These are phyloP conservation scores for Ridgeia piscesae DNA, from an alignment of 1,140 invertebrate genomes.

Conservation along the genomic window DNA sequence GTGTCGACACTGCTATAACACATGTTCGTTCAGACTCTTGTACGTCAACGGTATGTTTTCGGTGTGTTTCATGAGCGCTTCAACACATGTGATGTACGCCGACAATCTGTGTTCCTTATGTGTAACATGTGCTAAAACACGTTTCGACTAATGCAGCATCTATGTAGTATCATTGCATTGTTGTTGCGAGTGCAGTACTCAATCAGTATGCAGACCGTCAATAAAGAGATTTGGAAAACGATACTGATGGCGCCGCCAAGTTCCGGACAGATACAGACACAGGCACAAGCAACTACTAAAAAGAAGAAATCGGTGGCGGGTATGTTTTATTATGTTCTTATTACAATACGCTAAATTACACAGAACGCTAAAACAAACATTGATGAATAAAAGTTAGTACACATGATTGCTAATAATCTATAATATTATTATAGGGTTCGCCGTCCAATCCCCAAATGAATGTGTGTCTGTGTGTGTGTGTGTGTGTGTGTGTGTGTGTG, in stretches of 20 bases:
- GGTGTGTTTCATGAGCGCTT: not conserved
- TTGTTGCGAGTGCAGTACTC: not conserved
- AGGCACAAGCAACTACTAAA: not conserved
- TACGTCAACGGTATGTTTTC: not conserved
- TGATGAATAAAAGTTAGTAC: no score
- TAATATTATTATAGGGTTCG: no score
- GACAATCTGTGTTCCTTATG: not conserved
- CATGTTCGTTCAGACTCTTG: not conserved
- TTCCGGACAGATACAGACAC: not conserved
- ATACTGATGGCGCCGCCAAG: not conserved
- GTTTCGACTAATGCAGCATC: not conserved
- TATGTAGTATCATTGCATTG: not conserved
- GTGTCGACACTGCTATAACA: not conserved
- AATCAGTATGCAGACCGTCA: not conserved
- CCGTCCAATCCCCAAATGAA: no score
- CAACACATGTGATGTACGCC: not conserved
- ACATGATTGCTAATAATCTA: no score
- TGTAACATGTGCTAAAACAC: not conserved
- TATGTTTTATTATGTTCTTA: no score
- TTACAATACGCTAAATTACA: no score
- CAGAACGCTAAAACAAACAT: no score
- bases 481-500: no score
- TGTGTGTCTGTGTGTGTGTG: no score
- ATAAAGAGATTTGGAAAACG: not conserved
- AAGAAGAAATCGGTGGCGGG: not conserved